Conservation (phyloP, 2,797 vertebrate genomes). For the Syngnathus rostellatus region DNA sequence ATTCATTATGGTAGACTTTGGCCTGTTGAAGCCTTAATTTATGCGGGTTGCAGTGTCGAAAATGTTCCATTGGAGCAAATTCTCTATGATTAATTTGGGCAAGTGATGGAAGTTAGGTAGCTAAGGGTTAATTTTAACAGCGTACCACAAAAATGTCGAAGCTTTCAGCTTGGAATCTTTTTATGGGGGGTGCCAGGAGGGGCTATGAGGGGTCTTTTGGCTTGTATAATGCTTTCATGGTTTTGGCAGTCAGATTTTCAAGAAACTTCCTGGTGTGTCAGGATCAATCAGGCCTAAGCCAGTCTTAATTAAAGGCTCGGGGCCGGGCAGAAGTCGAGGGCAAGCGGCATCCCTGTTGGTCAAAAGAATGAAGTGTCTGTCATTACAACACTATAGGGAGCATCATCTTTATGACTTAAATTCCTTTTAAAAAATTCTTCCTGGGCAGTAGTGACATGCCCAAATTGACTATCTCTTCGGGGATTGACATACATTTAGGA, state of each 20-base stretch:
- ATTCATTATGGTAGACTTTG: constrained; percentile 17
- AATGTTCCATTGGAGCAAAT: not conserved
- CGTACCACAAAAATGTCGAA: constrained; percentile 30
- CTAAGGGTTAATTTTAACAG: constrained; percentile 13
- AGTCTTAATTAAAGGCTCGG: constrained; percentile 77
- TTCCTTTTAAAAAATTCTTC: constrained; percentile 37
- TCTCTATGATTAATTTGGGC: constrained; percentile 11
- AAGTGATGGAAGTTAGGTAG: not conserved
- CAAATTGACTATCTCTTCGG: constrained; percentile 9
- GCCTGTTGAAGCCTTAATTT: not conserved
- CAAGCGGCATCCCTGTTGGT: constrained; percentile 65
- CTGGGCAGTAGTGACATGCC: constrained; percentile 12
- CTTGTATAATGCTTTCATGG: constrained; percentile 64
- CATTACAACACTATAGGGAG: constrained; percentile 58
- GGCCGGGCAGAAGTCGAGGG: constrained; percentile 64
- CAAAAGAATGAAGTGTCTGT: constrained; percentile 61
- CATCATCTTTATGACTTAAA: constrained; percentile 54
- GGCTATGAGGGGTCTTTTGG: constrained; percentile 43
- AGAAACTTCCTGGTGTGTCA: constrained; percentile 76
- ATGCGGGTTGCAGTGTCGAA: not conserved
- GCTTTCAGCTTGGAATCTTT: constrained; percentile 50
- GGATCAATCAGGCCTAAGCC: constrained; percentile 75
- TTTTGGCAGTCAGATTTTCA: constrained; percentile 65
- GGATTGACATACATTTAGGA: not conserved
- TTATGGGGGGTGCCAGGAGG: constrained; percentile 44